Conservation (phyloP, 2,113 vertebrate species). For the Daubentonia madagascariensis region DNA sequence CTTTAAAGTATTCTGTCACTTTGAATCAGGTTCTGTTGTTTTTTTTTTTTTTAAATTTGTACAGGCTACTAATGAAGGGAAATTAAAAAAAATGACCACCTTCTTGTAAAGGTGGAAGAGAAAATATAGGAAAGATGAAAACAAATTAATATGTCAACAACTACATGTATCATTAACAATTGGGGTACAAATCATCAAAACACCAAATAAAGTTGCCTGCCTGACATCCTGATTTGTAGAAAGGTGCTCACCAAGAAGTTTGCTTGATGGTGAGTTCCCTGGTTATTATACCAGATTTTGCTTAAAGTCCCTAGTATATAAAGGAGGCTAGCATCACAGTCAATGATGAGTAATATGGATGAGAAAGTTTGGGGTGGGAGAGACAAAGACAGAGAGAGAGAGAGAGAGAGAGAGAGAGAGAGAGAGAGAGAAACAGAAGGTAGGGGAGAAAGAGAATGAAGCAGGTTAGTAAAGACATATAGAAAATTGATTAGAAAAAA, state of each 20-base stretch:
- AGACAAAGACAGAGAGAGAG: not conserved
- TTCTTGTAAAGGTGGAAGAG: not conserved
- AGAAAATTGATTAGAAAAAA: not conserved
- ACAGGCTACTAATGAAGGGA: not conserved
- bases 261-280: not conserved
- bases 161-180: not conserved
- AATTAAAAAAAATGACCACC: not conserved
- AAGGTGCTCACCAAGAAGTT: not conserved
- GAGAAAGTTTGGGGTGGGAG: not conserved
- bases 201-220: not conserved
- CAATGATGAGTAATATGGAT: not conserved
- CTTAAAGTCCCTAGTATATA: not conserved
- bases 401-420: accelerated
- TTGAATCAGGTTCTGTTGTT: not conserved
- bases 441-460: not conserved
- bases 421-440: not conserved
- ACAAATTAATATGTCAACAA: not conserved
- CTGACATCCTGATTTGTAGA: not conserved
- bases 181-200: not conserved
- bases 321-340: not conserved
- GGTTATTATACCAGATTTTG: not conserved
- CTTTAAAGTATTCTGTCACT: not conserved
- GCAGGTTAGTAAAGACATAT: not conserved
- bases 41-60: not conserved
- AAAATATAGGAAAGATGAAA: not conserved